A percentile compares a stretch with the other conserved stretches of the same genome.
Conservation (phyloP, 2,113 vertebrate species). For the Heteronetta atricapilla region DNA sequence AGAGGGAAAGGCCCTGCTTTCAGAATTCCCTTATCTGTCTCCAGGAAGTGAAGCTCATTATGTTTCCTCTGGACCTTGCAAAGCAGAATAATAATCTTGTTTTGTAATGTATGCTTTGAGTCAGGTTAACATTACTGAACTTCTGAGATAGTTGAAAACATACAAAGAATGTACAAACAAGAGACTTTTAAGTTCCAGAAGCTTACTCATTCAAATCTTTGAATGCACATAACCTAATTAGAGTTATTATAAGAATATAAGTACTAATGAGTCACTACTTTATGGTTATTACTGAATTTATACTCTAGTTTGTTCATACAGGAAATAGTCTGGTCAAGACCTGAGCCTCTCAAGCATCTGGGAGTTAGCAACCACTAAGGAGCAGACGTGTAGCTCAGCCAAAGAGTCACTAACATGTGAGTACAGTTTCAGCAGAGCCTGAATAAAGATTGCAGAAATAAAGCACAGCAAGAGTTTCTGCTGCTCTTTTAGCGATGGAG, state of each 20-base stretch:
- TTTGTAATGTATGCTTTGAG: not conserved
- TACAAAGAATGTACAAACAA: not conserved
- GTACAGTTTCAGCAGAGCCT: not conserved
- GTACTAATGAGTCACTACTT: not conserved
- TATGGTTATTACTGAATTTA: not conserved
- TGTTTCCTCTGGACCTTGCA: not conserved
- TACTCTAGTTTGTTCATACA: not conserved
- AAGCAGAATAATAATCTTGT: not conserved
- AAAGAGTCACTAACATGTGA: not conserved
- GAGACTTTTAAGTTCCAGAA: not conserved
- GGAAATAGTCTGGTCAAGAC: not conserved
- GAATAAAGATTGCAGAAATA: not conserved
- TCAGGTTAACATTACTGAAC: not conserved
- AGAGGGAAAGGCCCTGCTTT: not conserved
- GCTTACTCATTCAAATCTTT: not conserved
- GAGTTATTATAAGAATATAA: not conserved
- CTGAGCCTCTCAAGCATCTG: not conserved
- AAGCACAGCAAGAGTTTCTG: not conserved
- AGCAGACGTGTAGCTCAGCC: not conserved
- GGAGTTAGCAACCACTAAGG: not conserved
- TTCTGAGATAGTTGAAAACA: not conserved
- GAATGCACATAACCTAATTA: not conserved
- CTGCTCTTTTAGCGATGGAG: not conserved
- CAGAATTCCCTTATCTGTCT: constrained; percentile 1
- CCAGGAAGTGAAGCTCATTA: constrained; percentile 21